Conservation (phyloP, 1,140 invertebrate species). For the Drosophila kikkawai region DNA sequence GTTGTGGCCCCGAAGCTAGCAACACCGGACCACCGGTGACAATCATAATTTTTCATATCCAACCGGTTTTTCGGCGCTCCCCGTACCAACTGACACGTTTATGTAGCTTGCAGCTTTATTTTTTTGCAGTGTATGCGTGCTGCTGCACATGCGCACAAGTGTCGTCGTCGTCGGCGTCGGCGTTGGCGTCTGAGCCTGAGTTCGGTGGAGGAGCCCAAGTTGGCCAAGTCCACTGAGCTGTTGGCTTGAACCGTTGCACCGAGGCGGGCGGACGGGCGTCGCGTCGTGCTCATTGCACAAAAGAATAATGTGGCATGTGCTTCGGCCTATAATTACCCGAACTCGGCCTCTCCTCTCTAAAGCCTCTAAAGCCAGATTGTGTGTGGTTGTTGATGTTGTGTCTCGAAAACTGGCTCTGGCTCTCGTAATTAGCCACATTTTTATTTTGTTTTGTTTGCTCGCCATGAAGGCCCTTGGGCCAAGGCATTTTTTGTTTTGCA, state of each 20-base stretch:
- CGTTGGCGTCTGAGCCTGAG: slow-evolving; percentile 54
- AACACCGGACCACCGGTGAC: slow-evolving; percentile 64
- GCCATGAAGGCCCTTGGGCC: slow-evolving; percentile 66
- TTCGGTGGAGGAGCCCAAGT: neutral
- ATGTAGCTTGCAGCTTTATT: slow-evolving; percentile 60
- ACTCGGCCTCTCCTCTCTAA: slow-evolving; percentile 12
- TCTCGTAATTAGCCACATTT: slow-evolving; percentile 74
- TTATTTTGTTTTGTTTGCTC: slow-evolving; percentile 36
- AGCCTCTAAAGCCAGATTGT: slow-evolving; percentile 13
- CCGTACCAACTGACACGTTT: slow-evolving; percentile 62
- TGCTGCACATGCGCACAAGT: slow-evolving; percentile 78
- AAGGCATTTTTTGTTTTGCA: slow-evolving; percentile 72
- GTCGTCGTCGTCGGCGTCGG: slow-evolving; percentile 64
- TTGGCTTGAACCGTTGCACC: slow-evolving; percentile 11
- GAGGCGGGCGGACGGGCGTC: slow-evolving; percentile 13
- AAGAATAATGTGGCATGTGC: slow-evolving; percentile 83
- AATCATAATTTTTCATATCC: slow-evolving; percentile 83
- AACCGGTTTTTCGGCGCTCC: slow-evolving; percentile 68
- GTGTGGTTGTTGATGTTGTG: slow-evolving; percentile 20
- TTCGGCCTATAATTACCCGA: slow-evolving; percentile 67
- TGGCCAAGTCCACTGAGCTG: slow-evolving; percentile 15
- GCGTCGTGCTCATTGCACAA: slow-evolving; percentile 78
- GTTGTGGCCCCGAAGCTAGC: slow-evolving; percentile 31
- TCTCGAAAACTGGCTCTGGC: slow-evolving; percentile 41
- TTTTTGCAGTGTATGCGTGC: slow-evolving; percentile 18